Conservation (phyloP, 1,140 invertebrate species). For the Dufourea novaeangliae region DNA sequence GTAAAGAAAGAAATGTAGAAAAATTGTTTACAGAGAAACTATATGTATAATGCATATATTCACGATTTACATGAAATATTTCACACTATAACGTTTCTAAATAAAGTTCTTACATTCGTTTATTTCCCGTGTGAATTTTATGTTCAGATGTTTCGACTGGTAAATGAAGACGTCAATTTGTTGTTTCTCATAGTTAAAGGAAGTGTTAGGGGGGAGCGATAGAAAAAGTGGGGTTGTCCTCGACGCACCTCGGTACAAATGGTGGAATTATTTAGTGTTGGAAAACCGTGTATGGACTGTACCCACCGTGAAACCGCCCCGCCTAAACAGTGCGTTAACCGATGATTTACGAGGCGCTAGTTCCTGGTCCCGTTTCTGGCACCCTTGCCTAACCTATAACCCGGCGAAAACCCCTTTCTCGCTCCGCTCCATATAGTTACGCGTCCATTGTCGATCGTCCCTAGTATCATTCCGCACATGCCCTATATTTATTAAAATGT, state of each 20-base stretch:
- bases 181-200: conserved; percentile 28
- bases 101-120: no score
- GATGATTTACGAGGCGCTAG: conserved; percentile 78
- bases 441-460: conserved; percentile 54
- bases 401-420: conserved; percentile 57
- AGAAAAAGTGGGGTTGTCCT: conserved; percentile 39
- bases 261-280: conserved; percentile 80
- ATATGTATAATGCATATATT: no score
- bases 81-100: no score
- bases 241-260: conserved; percentile 70
- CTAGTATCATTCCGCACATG: conserved; percentile 30
- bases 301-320: conserved; percentile 82
- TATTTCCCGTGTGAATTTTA: neutral
- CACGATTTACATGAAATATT: no score
- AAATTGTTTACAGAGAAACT: no score
- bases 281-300: conserved; percentile 76
- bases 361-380: conserved; percentile 32
- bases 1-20: no score
- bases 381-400: conserved; percentile 53
- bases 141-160: neutral
- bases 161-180: conserved; percentile 55
- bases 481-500: conserved; percentile 56
- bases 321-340: conserved; percentile 81
- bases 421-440: conserved; percentile 67
- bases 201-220: conserved; percentile 1